Conservation (phyloP, 2,797 vertebrate species). For the Chaunax sp. region DNA sequence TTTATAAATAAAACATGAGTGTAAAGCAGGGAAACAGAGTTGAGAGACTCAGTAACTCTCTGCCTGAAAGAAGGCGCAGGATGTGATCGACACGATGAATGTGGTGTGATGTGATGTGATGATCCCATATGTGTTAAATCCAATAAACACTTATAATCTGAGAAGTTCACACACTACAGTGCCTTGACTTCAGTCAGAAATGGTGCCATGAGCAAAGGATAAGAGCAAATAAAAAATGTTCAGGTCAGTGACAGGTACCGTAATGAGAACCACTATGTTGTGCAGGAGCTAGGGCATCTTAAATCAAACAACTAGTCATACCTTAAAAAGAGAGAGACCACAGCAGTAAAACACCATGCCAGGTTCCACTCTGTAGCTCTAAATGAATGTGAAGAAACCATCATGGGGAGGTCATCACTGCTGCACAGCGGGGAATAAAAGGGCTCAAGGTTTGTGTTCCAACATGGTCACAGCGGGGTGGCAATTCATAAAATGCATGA, state of each 20-base stretch:
- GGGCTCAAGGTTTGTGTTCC: slow-evolving; percentile 50
- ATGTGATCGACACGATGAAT: slow-evolving; percentile 55
- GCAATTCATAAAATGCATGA: slow-evolving; percentile 42
- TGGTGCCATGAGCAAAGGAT: slow-evolving; percentile 14
- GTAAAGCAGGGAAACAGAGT: slow-evolving; percentile 53
- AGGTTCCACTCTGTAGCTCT: slow-evolving; percentile 48
- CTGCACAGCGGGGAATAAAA: slow-evolving; percentile 20
- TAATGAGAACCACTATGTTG: slow-evolving; percentile 30
- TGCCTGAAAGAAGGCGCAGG: slow-evolving; percentile 48
- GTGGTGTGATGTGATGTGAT: slow-evolving; percentile 46
- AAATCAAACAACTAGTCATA: slow-evolving; percentile 62
- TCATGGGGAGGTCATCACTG: slow-evolving; percentile 35
- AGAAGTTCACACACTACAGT: slow-evolving; percentile 31
- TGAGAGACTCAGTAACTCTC: slow-evolving; percentile 54
- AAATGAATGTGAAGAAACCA: slow-evolving; percentile 36
- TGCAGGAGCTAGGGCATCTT: slow-evolving; percentile 48
- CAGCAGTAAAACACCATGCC: slow-evolving; percentile 38
- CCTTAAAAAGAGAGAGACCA: slow-evolving; percentile 52
- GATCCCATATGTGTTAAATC: slow-evolving; percentile 43
- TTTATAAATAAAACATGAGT: slow-evolving; percentile 64
- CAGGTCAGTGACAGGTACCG: slow-evolving; percentile 28
- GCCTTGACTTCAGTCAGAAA: slow-evolving; percentile 41
- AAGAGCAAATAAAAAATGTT: slow-evolving; percentile 15
- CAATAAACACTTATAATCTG: slow-evolving; percentile 47
- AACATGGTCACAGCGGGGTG: slow-evolving; percentile 26